Percentiles rank a stretch among this genome's conserved stretches.
phyloP scores from a whole-genome alignment of 2,113 vertebrate species.

The Albula glossodonta region DNA sequence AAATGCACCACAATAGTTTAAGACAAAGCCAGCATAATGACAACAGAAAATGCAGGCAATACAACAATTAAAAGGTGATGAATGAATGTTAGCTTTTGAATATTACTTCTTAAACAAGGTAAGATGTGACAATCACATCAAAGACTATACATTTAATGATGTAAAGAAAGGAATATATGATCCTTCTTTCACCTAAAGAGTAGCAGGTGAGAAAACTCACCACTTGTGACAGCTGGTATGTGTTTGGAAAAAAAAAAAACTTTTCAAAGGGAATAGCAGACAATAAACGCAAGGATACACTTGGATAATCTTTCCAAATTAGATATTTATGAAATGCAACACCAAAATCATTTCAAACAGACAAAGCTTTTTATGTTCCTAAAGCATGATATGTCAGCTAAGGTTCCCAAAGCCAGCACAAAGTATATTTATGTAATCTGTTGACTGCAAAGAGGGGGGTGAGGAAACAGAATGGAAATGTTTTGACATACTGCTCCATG shows the following conservation, averaged over 20 bases:
- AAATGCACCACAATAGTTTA: too few species aligned
- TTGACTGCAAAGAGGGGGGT: constrained; percentile 54
- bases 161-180: too few species aligned
- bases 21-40: too few species aligned
- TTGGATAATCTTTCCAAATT: not conserved
- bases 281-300: not conserved
- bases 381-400: constrained; percentile 51
- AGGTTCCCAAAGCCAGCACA: constrained; percentile 44
- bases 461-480: constrained; percentile 53
- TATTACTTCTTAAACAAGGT: too few species aligned
- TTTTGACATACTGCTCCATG: constrained; percentile 68
- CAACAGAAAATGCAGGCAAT: too few species aligned
- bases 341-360: constrained; percentile 4
- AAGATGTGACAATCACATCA: too few species aligned
- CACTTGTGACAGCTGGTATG: not conserved
- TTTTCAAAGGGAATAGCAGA: not conserved
- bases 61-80: too few species aligned
- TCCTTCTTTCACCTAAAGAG: not conserved
- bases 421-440: constrained; percentile 38
- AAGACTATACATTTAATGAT: too few species aligned
- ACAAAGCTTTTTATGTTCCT: constrained; percentile 38
- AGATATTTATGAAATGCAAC: not conserved
- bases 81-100: too few species aligned
- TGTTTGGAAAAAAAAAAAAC: not conserved
- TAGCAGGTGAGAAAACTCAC: not conserved